Conservation (phyloP, 1,140 invertebrate species). For the Papilio dardanus region DNA sequence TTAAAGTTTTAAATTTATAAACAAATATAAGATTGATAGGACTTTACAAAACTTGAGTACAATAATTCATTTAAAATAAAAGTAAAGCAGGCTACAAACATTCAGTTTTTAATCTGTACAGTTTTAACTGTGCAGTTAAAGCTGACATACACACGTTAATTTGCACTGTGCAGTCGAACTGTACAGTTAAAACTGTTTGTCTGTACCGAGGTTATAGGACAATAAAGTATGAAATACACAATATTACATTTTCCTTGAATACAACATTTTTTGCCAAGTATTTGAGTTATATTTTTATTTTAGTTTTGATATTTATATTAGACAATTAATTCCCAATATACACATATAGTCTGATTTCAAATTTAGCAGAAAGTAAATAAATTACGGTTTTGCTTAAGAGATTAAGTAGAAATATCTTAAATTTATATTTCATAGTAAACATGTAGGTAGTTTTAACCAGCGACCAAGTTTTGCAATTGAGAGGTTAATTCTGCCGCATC, state of each 20-base stretch:
- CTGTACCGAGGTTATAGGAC: no score
- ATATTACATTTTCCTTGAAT: not conserved
- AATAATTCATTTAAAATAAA: not conserved
- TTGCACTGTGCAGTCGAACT: no score
- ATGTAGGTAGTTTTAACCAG: slow-evolving; percentile 55
- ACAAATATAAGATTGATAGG: not conserved
- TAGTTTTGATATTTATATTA: not conserved
- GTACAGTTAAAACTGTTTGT: no score
- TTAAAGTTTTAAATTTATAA: not conserved
- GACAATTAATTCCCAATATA: not conserved
- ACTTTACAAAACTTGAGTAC: not conserved
- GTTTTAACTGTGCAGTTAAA: no score
- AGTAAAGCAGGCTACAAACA: no score
- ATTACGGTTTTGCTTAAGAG: slow-evolving; percentile 17
- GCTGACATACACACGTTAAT: no score
- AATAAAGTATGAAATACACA: not conserved
- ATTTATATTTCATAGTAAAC: no score
- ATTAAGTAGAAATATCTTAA: no score
- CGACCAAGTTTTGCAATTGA: slow-evolving; percentile 77
- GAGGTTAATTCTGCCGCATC: slow-evolving; percentile 75
- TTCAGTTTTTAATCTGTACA: no score
- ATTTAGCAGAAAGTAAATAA: slow-evolving; percentile 27
- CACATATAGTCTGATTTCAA: slow-evolving; percentile 26
- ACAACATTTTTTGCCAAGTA: not conserved
- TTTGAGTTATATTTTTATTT: not conserved